Base-by-base conservation (phyloP, 1,140 invertebrate genomes). In the Acyrthosiphon pisum region DNA sequence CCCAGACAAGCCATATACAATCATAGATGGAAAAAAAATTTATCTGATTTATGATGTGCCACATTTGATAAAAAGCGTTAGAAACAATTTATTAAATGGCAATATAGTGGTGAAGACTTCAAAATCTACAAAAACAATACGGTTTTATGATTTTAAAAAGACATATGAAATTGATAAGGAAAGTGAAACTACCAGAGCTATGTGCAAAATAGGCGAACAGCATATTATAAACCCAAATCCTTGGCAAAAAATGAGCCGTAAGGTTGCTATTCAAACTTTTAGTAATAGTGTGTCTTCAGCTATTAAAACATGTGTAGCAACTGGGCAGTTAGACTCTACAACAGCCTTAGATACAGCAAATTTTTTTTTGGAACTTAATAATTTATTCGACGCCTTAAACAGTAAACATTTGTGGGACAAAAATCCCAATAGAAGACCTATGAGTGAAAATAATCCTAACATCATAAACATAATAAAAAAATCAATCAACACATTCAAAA, bases 171-270 rank as follows among this genome's bases (percentile, higher is more conserved):
- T 81, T 81, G 76, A 81, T 81, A 14, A 6, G 6, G 35, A 6
- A 37, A 37, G 76, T 37, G n/a, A 22, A 22, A 81, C 76, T 6
- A 37, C n/a, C 20, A 3, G 76, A 22, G n/a, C 76, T 37, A 81
- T 81, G 35, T 81, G 20, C 76, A 81, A 81, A 81, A 68, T 81
- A 81, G 76, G 76, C 18, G n/a, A 81, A 1, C 26, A 48, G 6
- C 87, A 89, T n/a, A n/a, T n/a, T 50, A 35, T 89, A 48, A 48
- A 89, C n/a, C 87, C 41, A 35, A 50, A 50, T 50, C 87, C 87
- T 3, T 53, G 41, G 23, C 44, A 89, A 89, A 89, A 89, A 89
- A 87, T 89, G 87, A 89, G 48, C 48, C 53, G 48, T 35, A 89
- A 89, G n/a, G 22, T 89, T 48, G 48, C 48, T 20, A 44, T 89